Evolutionary conservation across 2,797 vertebrate genomes (phyloP), one percentile per base, ranked within the genome.

Genomic region (Hydrophis major): DNA sequence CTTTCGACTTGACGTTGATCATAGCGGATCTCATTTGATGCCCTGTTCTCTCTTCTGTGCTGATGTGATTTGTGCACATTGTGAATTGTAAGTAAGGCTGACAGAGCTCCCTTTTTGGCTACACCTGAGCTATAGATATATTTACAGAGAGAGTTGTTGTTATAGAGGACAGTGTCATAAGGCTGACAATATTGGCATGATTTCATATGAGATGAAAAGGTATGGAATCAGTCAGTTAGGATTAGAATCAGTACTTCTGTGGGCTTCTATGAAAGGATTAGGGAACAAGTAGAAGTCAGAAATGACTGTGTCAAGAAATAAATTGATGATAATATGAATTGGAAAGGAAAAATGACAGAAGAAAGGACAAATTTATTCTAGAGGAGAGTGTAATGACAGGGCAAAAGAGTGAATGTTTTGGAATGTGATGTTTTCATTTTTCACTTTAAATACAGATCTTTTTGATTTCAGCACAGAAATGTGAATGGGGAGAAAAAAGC

Each of bases 251-350:
- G 60, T 93, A 95, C 2, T 91, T 94, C 92, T 60, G 91, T 74
- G 94, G 87, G 37, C 94, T 86, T n/a, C 95, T 95, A 66, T 94
- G 92, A 92, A 96, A 96, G 96, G 96, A 97, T 96, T 94, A 95
- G 95, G 95, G 95, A 96, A 95, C 83, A 92, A 95, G 94, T 89
- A 59, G 95, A 96, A 86, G 37, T 91, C 94, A 92, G 83, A 96
- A 96, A 97, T 96, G 94, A 91, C 95, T 94, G 91, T 97, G 97
- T 97, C 97, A 97, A 94, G 96, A 95, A 97, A 95, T 92, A 96
- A 97, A 97, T 96, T 96, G 97, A 97, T 95, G 96, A 90, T 94
- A 90, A 92, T 97, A 93, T 96, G 96, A 97, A 97, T 96, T 97
- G 96, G 96, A 96, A 95, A 96, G 95, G 90, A 89, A 94, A 96